Conservation (phyloP, 2,888 invertebrate species). For the Apamea epomidion region DNA sequence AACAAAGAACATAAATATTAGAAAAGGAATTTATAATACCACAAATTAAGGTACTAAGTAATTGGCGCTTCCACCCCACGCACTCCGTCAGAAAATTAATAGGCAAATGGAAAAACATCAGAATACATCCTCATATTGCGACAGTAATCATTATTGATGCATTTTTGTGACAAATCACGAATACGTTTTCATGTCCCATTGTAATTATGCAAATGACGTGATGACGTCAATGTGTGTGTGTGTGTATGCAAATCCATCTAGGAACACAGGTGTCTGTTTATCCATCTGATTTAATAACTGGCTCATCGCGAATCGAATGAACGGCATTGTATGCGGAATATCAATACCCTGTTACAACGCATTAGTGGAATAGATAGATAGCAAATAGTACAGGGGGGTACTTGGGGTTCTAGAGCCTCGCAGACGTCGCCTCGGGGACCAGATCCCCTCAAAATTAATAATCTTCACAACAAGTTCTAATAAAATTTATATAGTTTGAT, state of each 20-base stretch:
- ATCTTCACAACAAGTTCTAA: slow-evolving; percentile 59
- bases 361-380: slow-evolving; percentile 85
- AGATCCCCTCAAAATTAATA: slow-evolving; percentile 56
- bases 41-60: slow-evolving; percentile 66
- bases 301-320: slow-evolving; percentile 84
- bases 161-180: slow-evolving; percentile 71
- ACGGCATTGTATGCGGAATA: slow-evolving; percentile 82
- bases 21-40: slow-evolving; percentile 59
- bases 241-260: slow-evolving; percentile 73
- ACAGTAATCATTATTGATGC: slow-evolving; percentile 66
- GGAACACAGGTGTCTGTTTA: slow-evolving; percentile 84
- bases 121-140: slow-evolving; percentile 52
- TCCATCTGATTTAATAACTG: slow-evolving; percentile 88
- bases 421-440: slow-evolving; percentile 59
- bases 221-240: slow-evolving; percentile 61
- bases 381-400: slow-evolving; percentile 80
- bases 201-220: slow-evolving; percentile 79
- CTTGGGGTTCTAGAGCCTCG: slow-evolving; percentile 56
- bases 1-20: slow-evolving; percentile 50
- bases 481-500: slow-evolving; percentile 52
- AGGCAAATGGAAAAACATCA: slow-evolving; percentile 65
- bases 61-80: slow-evolving; percentile 62
- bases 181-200: slow-evolving; percentile 70
- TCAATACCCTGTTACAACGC: slow-evolving; percentile 83
- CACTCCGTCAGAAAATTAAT: slow-evolving; percentile 61